Conservation (phyloP, 2,888 invertebrate species). For the Mimachlamys varia region DNA sequence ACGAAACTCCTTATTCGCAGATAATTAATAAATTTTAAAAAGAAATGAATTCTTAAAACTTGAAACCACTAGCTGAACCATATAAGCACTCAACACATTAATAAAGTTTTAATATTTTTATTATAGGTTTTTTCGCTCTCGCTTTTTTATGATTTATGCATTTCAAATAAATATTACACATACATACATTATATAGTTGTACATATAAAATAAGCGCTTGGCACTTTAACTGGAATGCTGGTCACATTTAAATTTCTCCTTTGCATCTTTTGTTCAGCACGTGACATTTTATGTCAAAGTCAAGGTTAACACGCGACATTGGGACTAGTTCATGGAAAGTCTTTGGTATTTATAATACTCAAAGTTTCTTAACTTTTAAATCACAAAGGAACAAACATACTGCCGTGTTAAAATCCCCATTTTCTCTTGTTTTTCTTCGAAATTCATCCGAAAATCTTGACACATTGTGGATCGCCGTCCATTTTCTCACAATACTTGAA, state of each 20-base stretch:
- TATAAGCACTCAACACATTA: not conserved
- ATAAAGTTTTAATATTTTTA: not conserved
- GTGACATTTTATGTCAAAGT: not conserved
- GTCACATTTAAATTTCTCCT: not conserved
- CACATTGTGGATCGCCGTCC: not conserved
- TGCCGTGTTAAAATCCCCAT: not conserved
- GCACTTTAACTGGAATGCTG: slow-evolving; percentile 13
- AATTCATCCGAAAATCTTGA: not conserved
- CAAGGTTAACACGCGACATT: not conserved
- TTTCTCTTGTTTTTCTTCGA: not conserved
- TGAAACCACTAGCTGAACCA: not conserved
- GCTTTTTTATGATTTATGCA: not conserved
- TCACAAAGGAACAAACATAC: not conserved
- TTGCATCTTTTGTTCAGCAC: not conserved
- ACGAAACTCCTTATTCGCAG: too few relatives aligned
- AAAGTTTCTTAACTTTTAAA: not conserved
- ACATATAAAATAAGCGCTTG: not conserved
- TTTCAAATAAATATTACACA: slow-evolving; percentile 7
- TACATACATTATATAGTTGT: too few relatives aligned
- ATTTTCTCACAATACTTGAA: not conserved
- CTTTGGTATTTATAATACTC: slow-evolving; percentile 21
- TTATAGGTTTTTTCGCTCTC: not conserved
- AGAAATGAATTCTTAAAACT: too few relatives aligned
- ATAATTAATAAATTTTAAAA: too few relatives aligned
- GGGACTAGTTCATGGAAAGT: not conserved